Conservation (phyloP, 2,797 vertebrate species). For the Hemibagrus guttatus region DNA sequence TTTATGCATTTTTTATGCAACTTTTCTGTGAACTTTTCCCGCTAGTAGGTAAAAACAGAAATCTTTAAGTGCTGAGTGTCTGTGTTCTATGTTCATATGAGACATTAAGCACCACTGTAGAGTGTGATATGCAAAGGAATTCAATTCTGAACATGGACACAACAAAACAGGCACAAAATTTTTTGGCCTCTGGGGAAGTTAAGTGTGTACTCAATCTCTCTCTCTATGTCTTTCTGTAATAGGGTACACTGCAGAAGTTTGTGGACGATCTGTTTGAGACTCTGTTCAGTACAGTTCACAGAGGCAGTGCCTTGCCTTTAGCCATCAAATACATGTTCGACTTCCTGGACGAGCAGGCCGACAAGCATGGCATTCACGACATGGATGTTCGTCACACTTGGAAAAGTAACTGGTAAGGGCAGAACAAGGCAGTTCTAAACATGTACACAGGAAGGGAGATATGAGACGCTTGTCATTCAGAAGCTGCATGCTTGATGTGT, state of each 20-base stretch:
- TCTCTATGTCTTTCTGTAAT: neutral
- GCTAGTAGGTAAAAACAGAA: too few species aligned
- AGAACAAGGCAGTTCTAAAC: neutral
- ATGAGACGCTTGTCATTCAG: neutral
- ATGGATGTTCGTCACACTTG: conserved; percentile 95
- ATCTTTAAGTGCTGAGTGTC: too few species aligned
- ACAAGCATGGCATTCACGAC: conserved; percentile 93
- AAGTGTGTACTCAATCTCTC: neutral
- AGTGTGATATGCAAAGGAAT: too few species aligned
- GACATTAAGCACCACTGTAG: too few species aligned
- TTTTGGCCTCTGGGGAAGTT: neutral
- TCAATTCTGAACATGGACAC: too few species aligned
- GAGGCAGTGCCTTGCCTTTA: conserved; percentile 92
- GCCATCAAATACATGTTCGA: conserved; percentile 99
- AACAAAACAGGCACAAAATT: too few species aligned
- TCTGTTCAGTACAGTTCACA: conserved; percentile 96
- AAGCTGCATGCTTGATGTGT: neutral
- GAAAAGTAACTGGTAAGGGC: conserved; percentile 97
- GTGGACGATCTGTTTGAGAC: conserved; percentile 99
- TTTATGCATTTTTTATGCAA: too few species aligned
- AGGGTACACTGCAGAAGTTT: conserved; percentile 98
- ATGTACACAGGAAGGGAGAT: neutral
- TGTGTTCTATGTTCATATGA: too few species aligned
- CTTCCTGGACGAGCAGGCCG: conserved; percentile 97
- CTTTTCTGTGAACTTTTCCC: too few species aligned